A percentile compares a stretch with the other conserved stretches of the same genome.
phyloP scores from a whole-genome alignment of 2,113 vertebrate species.

The Eulemur rufifrons region DNA sequence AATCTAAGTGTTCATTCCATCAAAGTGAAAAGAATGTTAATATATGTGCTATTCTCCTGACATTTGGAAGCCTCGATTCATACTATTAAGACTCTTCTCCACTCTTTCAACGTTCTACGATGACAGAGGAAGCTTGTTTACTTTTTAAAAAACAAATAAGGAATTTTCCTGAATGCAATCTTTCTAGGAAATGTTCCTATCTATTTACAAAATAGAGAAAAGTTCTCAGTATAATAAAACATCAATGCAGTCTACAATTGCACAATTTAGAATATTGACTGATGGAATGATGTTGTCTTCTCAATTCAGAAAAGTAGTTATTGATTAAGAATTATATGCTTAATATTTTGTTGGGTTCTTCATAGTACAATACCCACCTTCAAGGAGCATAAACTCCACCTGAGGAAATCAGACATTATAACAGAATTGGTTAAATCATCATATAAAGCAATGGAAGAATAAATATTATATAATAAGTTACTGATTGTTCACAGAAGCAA shows the following conservation, averaged over 20 bases:
- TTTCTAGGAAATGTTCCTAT: neutral
- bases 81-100: constrained; percentile 29
- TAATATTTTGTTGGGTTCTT: neutral
- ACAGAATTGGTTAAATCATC: neutral
- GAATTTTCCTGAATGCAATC: neutral
- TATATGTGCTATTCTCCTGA: constrained; percentile 41
- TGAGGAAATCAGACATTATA: neutral
- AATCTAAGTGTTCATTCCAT: constrained; percentile 49
- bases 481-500: neutral
- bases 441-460: neutral
- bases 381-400: neutral
- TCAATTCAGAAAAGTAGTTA: neutral
- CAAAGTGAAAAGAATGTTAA: constrained; percentile 53
- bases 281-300: neutral
- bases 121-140: constrained; percentile 28
- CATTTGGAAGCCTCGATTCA: constrained; percentile 40
- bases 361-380: neutral
- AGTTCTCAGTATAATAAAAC: neutral
- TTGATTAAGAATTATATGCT: neutral
- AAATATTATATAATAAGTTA: neutral
- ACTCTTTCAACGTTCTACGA: neutral
- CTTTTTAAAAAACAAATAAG: neutral
- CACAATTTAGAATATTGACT: neutral
- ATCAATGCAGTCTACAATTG: neutral
- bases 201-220: neutral